Conservation (phyloP, 2,113 vertebrate species). For the Sturnira hondurensis region DNA sequence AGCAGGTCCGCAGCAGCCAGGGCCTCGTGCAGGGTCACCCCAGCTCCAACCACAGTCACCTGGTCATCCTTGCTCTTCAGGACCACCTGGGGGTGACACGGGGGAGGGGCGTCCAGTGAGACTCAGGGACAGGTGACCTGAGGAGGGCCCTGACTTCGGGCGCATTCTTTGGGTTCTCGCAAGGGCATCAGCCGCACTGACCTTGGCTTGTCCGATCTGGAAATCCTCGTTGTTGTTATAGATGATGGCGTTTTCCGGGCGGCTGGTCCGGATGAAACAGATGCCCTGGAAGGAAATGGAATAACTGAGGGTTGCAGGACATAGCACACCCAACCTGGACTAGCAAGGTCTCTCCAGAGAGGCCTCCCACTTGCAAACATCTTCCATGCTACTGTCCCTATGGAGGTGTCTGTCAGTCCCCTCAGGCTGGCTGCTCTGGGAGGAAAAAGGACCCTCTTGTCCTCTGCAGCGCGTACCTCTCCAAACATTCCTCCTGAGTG, state of each 20-base stretch:
- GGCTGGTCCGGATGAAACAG: constrained; percentile 95
- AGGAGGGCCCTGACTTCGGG: background rate
- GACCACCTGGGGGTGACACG: constrained; percentile 83
- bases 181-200: constrained; percentile 59
- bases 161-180: background rate
- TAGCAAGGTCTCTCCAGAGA: background rate
- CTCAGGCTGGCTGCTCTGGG: background rate
- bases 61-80: constrained; percentile 93
- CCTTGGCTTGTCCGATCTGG: constrained; percentile 94
- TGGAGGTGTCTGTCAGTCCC: background rate
- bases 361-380: background rate
- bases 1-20: constrained; percentile 92
- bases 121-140: background rate
- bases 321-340: accelerated
- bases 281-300: constrained; percentile 84
- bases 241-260: constrained; percentile 91
- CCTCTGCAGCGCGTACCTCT: background rate
- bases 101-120: background rate
- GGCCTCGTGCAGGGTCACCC: constrained; percentile 93
- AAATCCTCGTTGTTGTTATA: constrained; percentile 95
- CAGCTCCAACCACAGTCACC: constrained; percentile 92
- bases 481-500: background rate
- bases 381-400: background rate
- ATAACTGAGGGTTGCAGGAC: background rate
- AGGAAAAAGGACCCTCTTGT: background rate